Base-by-base conservation (phyloP, 1,140 invertebrate species). In the Drosophila pruinosa region DNA sequence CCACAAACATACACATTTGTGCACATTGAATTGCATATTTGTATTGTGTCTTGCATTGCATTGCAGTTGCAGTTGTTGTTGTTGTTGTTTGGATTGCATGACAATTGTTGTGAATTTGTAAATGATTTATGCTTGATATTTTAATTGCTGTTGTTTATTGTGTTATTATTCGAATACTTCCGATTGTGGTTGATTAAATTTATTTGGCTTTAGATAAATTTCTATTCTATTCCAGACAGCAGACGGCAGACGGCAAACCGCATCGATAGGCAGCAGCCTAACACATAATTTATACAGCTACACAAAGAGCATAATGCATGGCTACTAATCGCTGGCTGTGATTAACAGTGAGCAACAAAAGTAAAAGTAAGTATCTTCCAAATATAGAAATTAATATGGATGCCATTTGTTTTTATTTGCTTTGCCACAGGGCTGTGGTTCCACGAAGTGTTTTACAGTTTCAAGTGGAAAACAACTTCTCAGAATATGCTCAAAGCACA, bases 161-260 rank as follows among this genome's bases (percentile, higher is more conserved):
- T 86, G 82, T 88, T 83, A 86, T 86, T 88, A 88, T 86, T 88
- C 82, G 77, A 88, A 88, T 83, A 86, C 82, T 86, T 86, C 82
- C 82, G 82, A 78, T 86, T 86, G 82, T 61, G 82, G 82, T 86
- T 86, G 82, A 86, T 86, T 86, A 86, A 88, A 86, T 86, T 86
- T 88, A 86, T 86, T 88, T 78, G 62, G 63, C 36, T 67, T 80
- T 86, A 88, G 82, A 82, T 88, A 82, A 78, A 82, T 65, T 58
- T 68, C 70, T 68, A 58, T 59, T 53, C 67, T 21, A 12, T 22
- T 4, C n/a, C 3, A 2, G 12, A 47, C 17, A 10, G 43, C 38
- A 41, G 48, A 22, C 65, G 36, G 69, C 4, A 10, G 43, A 62
- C 38, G 69, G 64, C 38, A 65, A 85, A 75, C 79, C 81, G 63